Conservation (phyloP, 2,888 invertebrate genomes). For the Camponotus fellah region DNA sequence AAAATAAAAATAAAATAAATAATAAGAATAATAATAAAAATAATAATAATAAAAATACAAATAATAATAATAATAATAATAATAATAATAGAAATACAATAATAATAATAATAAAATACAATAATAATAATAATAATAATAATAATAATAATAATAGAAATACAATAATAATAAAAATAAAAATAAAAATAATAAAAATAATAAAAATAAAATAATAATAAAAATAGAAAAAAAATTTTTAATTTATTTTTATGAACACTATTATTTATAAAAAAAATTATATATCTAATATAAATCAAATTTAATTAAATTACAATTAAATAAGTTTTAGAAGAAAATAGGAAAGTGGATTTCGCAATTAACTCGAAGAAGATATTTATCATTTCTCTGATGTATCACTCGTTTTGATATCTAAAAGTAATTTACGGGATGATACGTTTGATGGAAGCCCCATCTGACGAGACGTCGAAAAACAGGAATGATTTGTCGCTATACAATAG, state of each 20-base stretch:
- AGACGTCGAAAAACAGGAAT: constrained; percentile 45
- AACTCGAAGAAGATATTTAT: not conserved
- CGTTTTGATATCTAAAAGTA: constrained; percentile 20
- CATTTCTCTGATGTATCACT: constrained; percentile 1
- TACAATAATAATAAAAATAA: too few relatives aligned
- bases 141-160: too few relatives aligned
- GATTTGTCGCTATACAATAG: constrained; percentile 62
- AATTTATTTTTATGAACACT: not conserved
- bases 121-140: too few relatives aligned
- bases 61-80: too few relatives aligned
- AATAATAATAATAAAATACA: too few relatives aligned
- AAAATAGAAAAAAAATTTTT: not conserved
- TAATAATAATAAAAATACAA: too few relatives aligned
- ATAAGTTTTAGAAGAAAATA: not conserved
- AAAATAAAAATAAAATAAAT: too few relatives aligned
- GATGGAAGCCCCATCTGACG: constrained; percentile 32
- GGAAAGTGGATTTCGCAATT: not conserved
- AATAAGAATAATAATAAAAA: too few relatives aligned
- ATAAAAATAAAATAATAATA: not conserved
- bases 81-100: too few relatives aligned
- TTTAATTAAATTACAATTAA: not conserved
- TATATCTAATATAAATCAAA: not conserved
- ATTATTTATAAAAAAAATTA: not conserved
- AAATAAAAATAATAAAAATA: too few relatives aligned
- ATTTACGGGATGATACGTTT: constrained; percentile 47